Percentiles rank a stretch among this genome's conserved stretches.
These are phyloP conservation scores for Silurus meridionalis DNA, from an alignment of 2,113 vertebrate species.

Conservation along the genomic window DNA sequence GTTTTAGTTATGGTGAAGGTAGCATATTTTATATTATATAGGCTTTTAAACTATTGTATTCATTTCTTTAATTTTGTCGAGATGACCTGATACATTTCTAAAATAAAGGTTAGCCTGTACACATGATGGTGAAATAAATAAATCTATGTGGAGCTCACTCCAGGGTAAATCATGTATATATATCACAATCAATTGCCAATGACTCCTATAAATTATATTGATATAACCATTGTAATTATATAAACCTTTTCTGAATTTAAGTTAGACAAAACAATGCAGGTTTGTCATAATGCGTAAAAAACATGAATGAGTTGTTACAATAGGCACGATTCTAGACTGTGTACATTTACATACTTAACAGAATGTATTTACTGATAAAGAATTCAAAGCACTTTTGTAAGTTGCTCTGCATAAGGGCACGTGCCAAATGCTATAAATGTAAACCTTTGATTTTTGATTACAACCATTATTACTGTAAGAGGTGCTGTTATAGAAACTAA, in stretches of 20 bases:
- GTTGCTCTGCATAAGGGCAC: too few relatives aligned
- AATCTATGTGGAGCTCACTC: neutral
- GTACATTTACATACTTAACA: too few relatives aligned
- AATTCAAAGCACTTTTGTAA: too few relatives aligned
- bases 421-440: too few relatives aligned
- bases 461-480: neutral
- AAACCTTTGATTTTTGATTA: neutral
- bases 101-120: neutral
- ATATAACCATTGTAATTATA: neutral
- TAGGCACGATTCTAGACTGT: neutral
- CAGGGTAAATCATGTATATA: neutral
- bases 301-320: neutral
- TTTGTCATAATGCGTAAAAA: neutral
- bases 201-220: neutral
- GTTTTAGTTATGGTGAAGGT: neutral
- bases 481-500: neutral
- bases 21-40: neutral
- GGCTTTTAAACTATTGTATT: too few relatives aligned
- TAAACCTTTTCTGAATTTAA: neutral
- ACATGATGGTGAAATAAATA: neutral
- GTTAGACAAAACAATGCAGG: neutral
- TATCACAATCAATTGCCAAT: neutral
- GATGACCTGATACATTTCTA: neutral
- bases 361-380: too few relatives aligned
- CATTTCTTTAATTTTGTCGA: too few relatives aligned